Base-by-base conservation (phyloP, 2,797 vertebrate genomes). In the Mormyrus proboscirostris region DNA sequence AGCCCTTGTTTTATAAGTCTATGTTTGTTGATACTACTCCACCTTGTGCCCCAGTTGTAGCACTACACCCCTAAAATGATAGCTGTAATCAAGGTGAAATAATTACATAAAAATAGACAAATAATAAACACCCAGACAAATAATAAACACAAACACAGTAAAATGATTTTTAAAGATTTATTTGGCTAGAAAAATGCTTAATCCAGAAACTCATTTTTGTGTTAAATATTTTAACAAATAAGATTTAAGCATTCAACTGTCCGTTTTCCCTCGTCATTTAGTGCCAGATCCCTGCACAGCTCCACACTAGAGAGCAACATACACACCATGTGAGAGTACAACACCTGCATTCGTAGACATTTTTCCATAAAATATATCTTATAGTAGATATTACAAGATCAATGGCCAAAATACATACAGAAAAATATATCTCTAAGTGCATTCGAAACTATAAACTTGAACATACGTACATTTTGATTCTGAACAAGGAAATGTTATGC, bases 311-410 rank as follows among this genome's bases (percentile, higher is more conserved):
- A 49, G 51, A 57, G 73, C 38, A 76, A 44, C 73, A 44, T 16
- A 91, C 86, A 88, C 89, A 69, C 33, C 14, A 88, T 55, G 88
- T 86, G 92, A 92, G 89, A 92, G 92, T 93, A 95, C 92, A 94
- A 95, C 94, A 95, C 93, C 89, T 90, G 49, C 49, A 57, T 89
- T 90, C 65, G 90, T 88, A 91, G 90, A 89, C 73, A 49, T 50
- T 44, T 93, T 94, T 88, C 65, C 44, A 86, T 73, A 88, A 92
- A 94, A 94, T 92, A 94, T 93, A 93, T 92, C 92, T 93, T 93
- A 94, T 93, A 94, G 90, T 89, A 91, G 91, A 92, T 91, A 88
- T 90, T 91, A 90, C 62, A 89, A 88, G 16, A 62, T 16, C 33
- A 65, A 62, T 50, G 51, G 84, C 79, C 83, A 90, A 88, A 69